Percentiles rank a stretch among this genome's conserved stretches.
Conservation (phyloP, 2,113 vertebrate genomes). For the Dipodomys ordii region DNA sequence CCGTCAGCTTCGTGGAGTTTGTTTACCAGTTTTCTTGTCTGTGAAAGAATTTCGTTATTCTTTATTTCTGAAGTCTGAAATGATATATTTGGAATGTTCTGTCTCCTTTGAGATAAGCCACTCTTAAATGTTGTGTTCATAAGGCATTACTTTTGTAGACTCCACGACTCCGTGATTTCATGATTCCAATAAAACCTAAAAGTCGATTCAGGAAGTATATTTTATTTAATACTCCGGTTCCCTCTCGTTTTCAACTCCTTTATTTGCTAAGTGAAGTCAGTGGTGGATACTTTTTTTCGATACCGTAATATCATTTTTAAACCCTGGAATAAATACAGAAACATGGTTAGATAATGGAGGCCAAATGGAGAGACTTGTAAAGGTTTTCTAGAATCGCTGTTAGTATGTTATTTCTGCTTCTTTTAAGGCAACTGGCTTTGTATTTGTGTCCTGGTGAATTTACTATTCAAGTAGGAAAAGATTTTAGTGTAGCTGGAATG, state of each 20-base stretch:
- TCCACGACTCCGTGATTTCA: conserved; percentile 50
- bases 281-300: background rate
- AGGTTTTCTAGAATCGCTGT: conserved; percentile 15
- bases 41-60: conserved; percentile 10
- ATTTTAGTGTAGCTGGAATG: background rate
- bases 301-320: background rate
- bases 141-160: background rate
- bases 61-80: background rate
- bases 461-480: background rate
- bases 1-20: background rate
- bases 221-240: conserved; percentile 8
- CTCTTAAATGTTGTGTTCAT: background rate
- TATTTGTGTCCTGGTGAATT: conserved; percentile 2
- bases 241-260: background rate
- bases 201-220: conserved; percentile 61
- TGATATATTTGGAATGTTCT: background rate
- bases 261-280: conserved; percentile 25
- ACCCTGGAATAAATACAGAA: background rate
- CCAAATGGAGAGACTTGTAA: background rate
- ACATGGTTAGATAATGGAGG: background rate
- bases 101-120: conserved; percentile 15
- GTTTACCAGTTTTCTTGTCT: background rate
- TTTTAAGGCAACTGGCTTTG: background rate
- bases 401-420: background rate
- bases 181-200: background rate